Evolutionary conservation across 2,888 invertebrate species (phyloP).

Genomic region (Andrena trimmerana): DNA sequence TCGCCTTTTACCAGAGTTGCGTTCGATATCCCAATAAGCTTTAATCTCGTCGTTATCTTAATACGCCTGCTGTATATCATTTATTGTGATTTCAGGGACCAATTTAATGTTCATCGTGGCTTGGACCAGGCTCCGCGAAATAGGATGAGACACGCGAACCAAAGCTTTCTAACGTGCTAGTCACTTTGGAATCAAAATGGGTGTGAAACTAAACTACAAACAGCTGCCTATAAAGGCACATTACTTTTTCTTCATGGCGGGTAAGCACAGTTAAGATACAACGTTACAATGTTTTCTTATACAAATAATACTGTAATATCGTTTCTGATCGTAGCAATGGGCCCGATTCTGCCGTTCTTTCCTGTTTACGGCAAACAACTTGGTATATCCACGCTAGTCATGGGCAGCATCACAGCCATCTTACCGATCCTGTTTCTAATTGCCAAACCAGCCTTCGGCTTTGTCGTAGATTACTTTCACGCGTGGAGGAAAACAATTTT

Average conservation of each 20-base stretch:
- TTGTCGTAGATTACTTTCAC: constrained; percentile 91
- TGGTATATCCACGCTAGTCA: constrained; percentile 90
- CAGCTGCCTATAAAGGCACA: constrained; percentile 94
- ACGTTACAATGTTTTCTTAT: neutral
- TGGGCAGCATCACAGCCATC: constrained; percentile 92
- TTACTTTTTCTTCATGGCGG: constrained; percentile 95
- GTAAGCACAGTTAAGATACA: constrained; percentile 86
- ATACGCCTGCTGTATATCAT: neutral
- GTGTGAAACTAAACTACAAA: constrained; percentile 88
- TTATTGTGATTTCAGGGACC: constrained; percentile 22
- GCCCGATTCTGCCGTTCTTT: constrained; percentile 92
- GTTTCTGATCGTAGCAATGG: constrained; percentile 88
- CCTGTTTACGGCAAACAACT: constrained; percentile 92
- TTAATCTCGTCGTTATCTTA: neutral
- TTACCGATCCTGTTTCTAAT: constrained; percentile 91
- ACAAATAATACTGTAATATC: neutral
- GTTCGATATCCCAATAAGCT: neutral
- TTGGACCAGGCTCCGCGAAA: neutral
- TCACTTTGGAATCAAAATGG: neutral
- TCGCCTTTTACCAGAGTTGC: neutral
- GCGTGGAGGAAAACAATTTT: constrained; percentile 90
- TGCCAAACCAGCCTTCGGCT: constrained; percentile 92
- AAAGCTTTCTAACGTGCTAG: neutral
- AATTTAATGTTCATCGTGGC: neutral
- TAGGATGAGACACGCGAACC: neutral